Percentiles rank a stretch among this genome's conserved stretches.
Evolutionary conservation across 2,797 vertebrate species (phyloP).

Genomic region (Thunnus albacares): DNA sequence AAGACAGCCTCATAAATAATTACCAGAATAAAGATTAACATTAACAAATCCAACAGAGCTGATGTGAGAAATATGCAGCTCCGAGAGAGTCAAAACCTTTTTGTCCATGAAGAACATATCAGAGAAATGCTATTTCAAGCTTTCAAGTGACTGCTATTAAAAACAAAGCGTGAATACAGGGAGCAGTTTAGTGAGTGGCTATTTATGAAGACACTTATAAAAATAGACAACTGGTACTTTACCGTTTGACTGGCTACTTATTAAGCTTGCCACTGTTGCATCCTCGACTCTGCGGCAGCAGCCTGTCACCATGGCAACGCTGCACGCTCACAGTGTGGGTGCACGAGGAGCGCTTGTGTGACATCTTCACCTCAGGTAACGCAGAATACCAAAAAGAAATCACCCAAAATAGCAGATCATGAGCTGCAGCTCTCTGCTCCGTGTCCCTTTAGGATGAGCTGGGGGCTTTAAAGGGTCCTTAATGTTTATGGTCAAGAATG

Average conservation of each 20-base stretch:
- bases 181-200: constrained; percentile 23
- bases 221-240: constrained; percentile 36
- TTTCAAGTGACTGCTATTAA: constrained; percentile 26
- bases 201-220: constrained; percentile 20
- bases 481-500: not conserved
- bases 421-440: too few species aligned
- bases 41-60: not conserved
- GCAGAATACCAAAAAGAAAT: constrained; percentile 25
- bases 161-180: constrained; percentile 4
- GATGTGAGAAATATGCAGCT: constrained; percentile 3
- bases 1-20: constrained; percentile 12
- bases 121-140: not conserved
- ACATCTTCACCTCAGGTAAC: constrained; percentile 69
- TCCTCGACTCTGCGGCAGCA: constrained; percentile 39
- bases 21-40: not conserved
- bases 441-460: too few species aligned
- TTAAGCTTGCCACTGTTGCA: constrained; percentile 36
- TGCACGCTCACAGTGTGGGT: constrained; percentile 61
- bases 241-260: constrained; percentile 38
- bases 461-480: not conserved
- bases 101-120: not conserved
- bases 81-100: not conserved
- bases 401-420: not conserved
- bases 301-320: constrained; percentile 57
- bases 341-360: constrained; percentile 56